These are phyloP conservation scores for Gymnarchus niloticus DNA, from an alignment of 2,113 vertebrate genomes.

Conservation along the genomic window DNA sequence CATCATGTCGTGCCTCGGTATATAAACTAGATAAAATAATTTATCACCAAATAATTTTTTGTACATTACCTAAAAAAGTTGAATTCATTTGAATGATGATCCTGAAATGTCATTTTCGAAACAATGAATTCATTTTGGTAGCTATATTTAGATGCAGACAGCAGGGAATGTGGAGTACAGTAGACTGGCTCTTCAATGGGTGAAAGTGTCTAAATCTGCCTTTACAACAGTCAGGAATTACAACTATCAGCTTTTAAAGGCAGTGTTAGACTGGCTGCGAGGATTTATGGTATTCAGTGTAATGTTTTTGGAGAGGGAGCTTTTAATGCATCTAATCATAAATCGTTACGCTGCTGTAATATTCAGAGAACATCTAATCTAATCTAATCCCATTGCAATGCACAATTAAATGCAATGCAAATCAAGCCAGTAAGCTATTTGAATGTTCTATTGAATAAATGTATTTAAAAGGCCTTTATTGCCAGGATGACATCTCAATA, in stretches of 20 bases:
- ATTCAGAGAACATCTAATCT: slow-evolving; percentile 47
- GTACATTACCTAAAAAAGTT: neutral
- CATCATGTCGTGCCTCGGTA: neutral
- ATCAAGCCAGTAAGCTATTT: slow-evolving; percentile 52
- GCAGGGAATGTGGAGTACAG: neutral
- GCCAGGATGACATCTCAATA: slow-evolving; percentile 35
- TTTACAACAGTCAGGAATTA: slow-evolving; percentile 26
- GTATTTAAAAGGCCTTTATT: slow-evolving; percentile 47
- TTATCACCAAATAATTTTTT: neutral
- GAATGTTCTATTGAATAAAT: slow-evolving; percentile 45
- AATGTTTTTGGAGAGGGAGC: slow-evolving; percentile 38
- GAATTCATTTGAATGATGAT: neutral
- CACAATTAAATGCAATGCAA: slow-evolving; percentile 53
- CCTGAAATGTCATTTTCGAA: neutral
- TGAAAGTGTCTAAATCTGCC: neutral
- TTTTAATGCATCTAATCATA: slow-evolving; percentile 32
- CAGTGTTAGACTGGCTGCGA: neutral
- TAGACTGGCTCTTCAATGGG: neutral
- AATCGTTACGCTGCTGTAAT: slow-evolving; percentile 47
- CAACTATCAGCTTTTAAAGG: slow-evolving; percentile 42
- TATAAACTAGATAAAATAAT: neutral
- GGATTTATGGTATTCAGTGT: slow-evolving; percentile 24
- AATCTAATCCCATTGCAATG: slow-evolving; percentile 34
- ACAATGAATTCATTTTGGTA: neutral
- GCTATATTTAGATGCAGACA: slow-evolving; percentile 4